Percentiles rank a stretch among this genome's conserved stretches.
phyloP scores from a whole-genome alignment of 2,797 vertebrate species.

The Leucoraja ocellata region DNA sequence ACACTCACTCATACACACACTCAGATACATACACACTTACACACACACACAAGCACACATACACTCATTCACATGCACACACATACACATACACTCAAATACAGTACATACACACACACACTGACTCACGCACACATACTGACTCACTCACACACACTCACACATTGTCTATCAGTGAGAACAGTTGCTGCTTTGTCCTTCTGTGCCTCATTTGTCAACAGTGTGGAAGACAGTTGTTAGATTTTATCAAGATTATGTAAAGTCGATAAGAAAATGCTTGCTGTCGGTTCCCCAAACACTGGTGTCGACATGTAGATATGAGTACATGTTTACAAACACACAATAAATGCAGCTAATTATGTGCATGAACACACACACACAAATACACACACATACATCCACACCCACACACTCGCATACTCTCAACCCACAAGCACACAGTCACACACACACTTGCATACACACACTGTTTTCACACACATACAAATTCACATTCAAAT shows the following conservation, averaged over 20 bases:
- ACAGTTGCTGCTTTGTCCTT: background rate
- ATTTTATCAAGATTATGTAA: conserved; percentile 4
- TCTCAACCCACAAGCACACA: too few species aligned
- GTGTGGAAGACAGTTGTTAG: background rate
- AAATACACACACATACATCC: background rate
- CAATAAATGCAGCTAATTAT: background rate
- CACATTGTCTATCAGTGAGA: background rate
- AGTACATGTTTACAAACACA: background rate
- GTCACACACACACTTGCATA: background rate
- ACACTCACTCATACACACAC: too few species aligned
- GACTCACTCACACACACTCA: background rate
- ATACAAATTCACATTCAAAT: background rate
- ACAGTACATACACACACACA: too few species aligned
- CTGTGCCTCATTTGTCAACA: background rate
- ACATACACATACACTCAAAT: too few species aligned
- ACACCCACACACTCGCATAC: background rate
- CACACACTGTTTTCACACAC: background rate
- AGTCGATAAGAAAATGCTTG: background rate
- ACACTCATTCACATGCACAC: too few species aligned
- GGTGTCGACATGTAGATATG: background rate
- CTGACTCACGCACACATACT: too few species aligned
- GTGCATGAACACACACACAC: background rate
- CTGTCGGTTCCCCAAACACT: background rate
- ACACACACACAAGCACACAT: too few species aligned
- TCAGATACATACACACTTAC: background rate